phyloP scores from a whole-genome alignment of 2,797 vertebrate species.

The Erpetoichthys calabaricus region DNA sequence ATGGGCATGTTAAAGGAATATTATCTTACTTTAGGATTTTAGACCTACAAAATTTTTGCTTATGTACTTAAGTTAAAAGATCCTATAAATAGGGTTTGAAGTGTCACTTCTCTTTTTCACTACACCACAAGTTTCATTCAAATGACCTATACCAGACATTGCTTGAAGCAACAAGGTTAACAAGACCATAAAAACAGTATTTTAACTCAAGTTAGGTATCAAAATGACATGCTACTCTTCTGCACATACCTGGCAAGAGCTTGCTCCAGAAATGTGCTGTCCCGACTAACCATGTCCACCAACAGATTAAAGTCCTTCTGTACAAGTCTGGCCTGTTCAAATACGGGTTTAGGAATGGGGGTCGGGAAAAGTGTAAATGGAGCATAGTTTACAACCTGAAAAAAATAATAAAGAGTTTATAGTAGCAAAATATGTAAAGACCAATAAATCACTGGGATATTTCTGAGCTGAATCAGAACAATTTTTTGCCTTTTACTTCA shows the following conservation, averaged over 20 bases:
- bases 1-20: too few relatives aligned
- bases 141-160: too few relatives aligned
- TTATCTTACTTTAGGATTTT: too few relatives aligned
- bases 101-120: too few relatives aligned
- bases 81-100: too few relatives aligned
- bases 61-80: too few relatives aligned
- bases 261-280: slow-evolving; percentile 59
- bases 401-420: background rate
- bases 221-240: too few relatives aligned
- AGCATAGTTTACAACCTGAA: slow-evolving; percentile 71
- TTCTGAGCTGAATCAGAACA: background rate
- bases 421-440: background rate
- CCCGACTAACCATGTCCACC: slow-evolving; percentile 76
- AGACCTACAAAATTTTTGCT: too few relatives aligned
- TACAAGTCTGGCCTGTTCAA: slow-evolving; percentile 67
- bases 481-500: background rate
- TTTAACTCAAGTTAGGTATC: too few relatives aligned
- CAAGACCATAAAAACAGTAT: too few relatives aligned
- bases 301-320: slow-evolving; percentile 78
- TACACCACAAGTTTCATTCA: too few relatives aligned
- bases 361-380: slow-evolving; percentile 82
- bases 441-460: background rate
- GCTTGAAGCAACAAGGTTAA: too few relatives aligned
- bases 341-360: slow-evolving; percentile 50
- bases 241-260: slow-evolving; percentile 63